phyloP scores from a whole-genome alignment of 2,113 vertebrate species.

The Thomomys bottae region DNA sequence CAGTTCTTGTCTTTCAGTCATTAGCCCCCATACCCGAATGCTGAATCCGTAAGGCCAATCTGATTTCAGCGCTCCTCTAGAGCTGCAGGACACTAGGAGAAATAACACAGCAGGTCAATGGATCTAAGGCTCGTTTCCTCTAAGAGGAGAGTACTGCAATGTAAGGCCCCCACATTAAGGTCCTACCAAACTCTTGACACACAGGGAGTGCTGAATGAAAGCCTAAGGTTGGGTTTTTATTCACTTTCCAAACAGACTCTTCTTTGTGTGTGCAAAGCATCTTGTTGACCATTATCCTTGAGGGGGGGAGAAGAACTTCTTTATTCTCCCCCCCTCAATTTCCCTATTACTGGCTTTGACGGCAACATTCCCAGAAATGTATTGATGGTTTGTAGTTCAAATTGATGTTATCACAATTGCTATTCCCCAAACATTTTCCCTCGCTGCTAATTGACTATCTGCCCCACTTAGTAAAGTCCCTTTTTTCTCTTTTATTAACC shows the following conservation, averaged over 20 bases:
- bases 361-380: constrained; percentile 45
- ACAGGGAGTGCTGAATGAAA: neutral
- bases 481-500: constrained; percentile 68
- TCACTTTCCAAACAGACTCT: neutral
- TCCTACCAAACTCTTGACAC: neutral
- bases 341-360: constrained; percentile 28
- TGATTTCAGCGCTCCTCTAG: neutral
- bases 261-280: neutral
- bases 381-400: constrained; percentile 18
- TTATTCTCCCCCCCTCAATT: neutral
- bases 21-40: neutral
- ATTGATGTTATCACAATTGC: constrained; percentile 24
- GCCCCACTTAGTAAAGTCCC: constrained; percentile 19
- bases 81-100: neutral
- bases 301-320: too few species aligned
- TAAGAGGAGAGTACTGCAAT: neutral
- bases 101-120: neutral
- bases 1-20: neutral
- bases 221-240: neutral
- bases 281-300: neutral
- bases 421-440: constrained; percentile 26
- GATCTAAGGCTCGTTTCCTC: neutral
- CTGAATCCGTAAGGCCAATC: neutral
- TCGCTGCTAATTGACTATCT: constrained; percentile 64
- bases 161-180: neutral